Conservation (phyloP, 1,140 invertebrate genomes). For the Ctenoplectra terminalis region DNA sequence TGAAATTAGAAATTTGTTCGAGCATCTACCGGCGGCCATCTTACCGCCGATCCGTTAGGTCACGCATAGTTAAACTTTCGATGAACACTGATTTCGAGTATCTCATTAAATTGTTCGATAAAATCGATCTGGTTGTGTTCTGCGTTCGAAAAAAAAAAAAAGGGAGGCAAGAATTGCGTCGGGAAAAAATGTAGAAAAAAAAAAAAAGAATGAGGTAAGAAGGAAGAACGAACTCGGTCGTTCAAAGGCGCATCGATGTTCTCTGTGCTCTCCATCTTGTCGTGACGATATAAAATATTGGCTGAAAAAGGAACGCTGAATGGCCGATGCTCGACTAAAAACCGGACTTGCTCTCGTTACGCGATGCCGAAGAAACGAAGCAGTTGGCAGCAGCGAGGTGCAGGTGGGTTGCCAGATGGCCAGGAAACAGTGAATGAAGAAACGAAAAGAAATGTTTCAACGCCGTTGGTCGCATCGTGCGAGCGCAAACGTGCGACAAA, state of each 20-base stretch:
- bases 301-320: constrained; percentile 38
- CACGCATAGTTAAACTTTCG: background rate
- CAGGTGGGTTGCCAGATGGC: constrained; percentile 67
- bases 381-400: constrained; percentile 31
- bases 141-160: background rate
- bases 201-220: background rate
- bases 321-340: constrained; percentile 41
- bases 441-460: constrained; percentile 27
- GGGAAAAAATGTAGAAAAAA: no score
- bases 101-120: background rate
- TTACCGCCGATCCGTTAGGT: background rate
- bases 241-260: constrained; percentile 5
- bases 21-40: background rate
- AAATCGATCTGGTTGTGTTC: background rate
- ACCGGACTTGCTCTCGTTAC: constrained; percentile 54
- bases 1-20: constrained; percentile 13
- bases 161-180: no score
- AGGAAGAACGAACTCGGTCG: background rate
- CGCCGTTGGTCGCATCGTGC: background rate
- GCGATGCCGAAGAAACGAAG: constrained; percentile 44
- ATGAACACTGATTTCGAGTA: background rate
- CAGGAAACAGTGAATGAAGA: constrained; percentile 61
- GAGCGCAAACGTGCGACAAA: constrained; percentile 18
- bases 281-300: constrained; percentile 36
- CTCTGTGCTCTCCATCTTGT: constrained; percentile 17